A percentile compares a stretch with the other conserved stretches of the same genome.
Evolutionary conservation across 2,113 vertebrate genomes (phyloP).

Genomic region (Oncorhynchus keta): DNA sequence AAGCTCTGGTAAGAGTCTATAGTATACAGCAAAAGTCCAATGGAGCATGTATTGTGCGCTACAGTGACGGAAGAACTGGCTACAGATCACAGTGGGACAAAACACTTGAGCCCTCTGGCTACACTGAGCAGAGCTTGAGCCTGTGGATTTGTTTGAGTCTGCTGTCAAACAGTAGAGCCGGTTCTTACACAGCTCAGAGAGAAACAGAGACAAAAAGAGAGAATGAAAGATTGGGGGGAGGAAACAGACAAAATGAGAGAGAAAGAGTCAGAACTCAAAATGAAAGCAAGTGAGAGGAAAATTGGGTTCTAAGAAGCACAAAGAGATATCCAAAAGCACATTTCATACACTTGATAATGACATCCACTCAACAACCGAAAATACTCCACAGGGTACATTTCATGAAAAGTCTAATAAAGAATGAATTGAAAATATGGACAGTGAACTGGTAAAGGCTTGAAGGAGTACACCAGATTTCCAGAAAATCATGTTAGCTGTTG

Average conservation of each 20-base stretch:
- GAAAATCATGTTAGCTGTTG: background rate
- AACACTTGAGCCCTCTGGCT: slow-evolving; percentile 42
- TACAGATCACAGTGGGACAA: slow-evolving; percentile 44
- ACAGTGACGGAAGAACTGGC: slow-evolving; percentile 38
- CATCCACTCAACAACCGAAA: slow-evolving; percentile 10
- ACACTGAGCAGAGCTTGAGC: slow-evolving; percentile 45
- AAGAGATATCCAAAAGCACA: slow-evolving; percentile 5
- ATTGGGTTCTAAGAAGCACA: slow-evolving; percentile 33
- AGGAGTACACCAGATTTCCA: background rate
- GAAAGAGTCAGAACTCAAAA: slow-evolving; percentile 1
- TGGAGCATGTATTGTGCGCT: slow-evolving; percentile 32
- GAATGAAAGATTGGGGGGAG: slow-evolving; percentile 16
- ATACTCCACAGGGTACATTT: slow-evolving; percentile 2
- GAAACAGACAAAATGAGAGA: background rate
- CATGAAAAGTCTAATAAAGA: background rate
- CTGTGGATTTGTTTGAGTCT: slow-evolving; percentile 60
- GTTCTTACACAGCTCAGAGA: slow-evolving; percentile 45
- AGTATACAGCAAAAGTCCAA: slow-evolving; percentile 6
- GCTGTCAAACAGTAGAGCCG: slow-evolving; percentile 62
- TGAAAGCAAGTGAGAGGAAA: slow-evolving; percentile 29
- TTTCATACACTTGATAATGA: slow-evolving; percentile 18
- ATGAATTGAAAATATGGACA: background rate
- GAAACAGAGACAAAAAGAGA: slow-evolving; percentile 6
- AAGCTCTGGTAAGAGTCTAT: slow-evolving; percentile 16
- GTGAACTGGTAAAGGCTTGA: background rate